These are phyloP conservation scores for Tiliacea citrago DNA, from an alignment of 2,888 invertebrate genomes.

Conservation along the genomic window DNA sequence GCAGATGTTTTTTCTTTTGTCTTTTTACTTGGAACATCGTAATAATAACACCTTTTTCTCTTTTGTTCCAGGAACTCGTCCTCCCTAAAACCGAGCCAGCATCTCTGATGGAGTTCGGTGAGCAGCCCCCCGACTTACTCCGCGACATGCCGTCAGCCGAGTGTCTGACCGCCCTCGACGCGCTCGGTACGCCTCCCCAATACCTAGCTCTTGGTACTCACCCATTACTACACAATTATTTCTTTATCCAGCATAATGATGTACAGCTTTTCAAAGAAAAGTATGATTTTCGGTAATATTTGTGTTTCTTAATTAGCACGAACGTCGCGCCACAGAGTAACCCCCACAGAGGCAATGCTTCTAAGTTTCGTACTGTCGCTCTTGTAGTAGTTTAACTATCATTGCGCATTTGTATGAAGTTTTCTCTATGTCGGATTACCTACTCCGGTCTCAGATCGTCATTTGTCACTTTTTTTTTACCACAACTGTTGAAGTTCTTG, in stretches of 20 bases:
- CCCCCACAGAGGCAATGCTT: background rate
- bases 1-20: too few relatives aligned
- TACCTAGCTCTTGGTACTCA: slow-evolving; percentile 34
- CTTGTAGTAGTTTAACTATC: background rate
- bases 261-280: background rate
- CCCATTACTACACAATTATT: slow-evolving; percentile 12
- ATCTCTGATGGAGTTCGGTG: slow-evolving; percentile 82
- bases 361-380: too few relatives aligned
- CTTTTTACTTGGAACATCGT: too few relatives aligned
- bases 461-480: too few relatives aligned
- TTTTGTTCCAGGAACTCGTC: slow-evolving; percentile 77
- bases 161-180: slow-evolving; percentile 82
- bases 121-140: slow-evolving; percentile 80
- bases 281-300: background rate
- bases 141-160: slow-evolving; percentile 82
- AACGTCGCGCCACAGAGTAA: background rate
- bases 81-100: slow-evolving; percentile 83
- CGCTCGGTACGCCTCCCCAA: slow-evolving; percentile 76
- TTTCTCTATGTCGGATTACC: background rate
- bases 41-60: too few relatives aligned
- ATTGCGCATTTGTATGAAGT: background rate
- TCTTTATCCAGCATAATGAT: slow-evolving; percentile 4
- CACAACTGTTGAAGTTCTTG: too few relatives aligned
- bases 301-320: background rate
- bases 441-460: background rate